Evolutionary conservation across 1,140 invertebrate species (phyloP), one percentile per base, ranked within the genome.

Genomic region (Bombus superbus): DNA sequence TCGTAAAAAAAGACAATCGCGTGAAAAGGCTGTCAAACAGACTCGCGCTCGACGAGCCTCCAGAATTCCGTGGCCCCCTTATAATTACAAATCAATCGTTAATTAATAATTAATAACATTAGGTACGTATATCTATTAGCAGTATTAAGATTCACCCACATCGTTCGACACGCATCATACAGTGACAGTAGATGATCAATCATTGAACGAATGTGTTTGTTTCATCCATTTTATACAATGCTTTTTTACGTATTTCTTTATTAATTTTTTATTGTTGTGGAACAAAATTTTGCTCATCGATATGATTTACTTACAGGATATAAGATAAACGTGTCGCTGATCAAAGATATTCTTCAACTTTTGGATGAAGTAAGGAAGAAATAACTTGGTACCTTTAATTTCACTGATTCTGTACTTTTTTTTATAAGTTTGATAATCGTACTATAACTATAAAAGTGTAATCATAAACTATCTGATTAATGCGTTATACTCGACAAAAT

Each of bases 71-170:
- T 86, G 38, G 64, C 71, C 69, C 40, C 35, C 44, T 75, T 53
- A 18, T 35, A 90, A 91, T 91, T 92, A 93, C 83, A 93, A 93
- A 92, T 93, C 83, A 91, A 81, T 77, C 80, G 73, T 90, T 91
- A 90, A 91, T 81, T 91, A 91, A 85, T 88, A 90, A 90, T 92
- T 90, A 90, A 91, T 91, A 93, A 93, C 91, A 92, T 93, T 93
- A 93, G 86, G 88, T 93, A 93, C 91, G 91, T 93, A 92, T 92
- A 91, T 93, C 92, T 93, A 93, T 92, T 92, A 92, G 92, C 91
- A 92, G 80, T 92, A 92, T 88, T 88, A 90, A 92, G 80, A 82
- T 89, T 88, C 90, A 90, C 81, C 79, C 91, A 91, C 87, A 92
- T 91, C 83, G 68, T 86, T 91, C 91, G 84, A 82, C 91, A 89